Conservation (phyloP, 2,888 invertebrate species). For the Leptodirus hochenwartii region DNA sequence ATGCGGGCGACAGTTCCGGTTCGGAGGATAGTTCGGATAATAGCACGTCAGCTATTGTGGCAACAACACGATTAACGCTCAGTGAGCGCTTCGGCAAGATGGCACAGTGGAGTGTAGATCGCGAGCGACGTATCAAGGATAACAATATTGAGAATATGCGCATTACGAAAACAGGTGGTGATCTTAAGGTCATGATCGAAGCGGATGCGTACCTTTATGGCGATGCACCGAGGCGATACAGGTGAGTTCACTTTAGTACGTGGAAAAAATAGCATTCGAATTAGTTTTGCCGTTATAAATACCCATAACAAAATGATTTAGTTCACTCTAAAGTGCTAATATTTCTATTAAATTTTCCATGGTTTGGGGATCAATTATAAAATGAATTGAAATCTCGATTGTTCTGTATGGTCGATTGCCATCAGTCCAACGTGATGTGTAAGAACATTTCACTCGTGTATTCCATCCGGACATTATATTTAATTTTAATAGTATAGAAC, state of each 20-base stretch:
- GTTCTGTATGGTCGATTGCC: too few relatives aligned
- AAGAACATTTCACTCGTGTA: too few relatives aligned
- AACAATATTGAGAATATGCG: conserved; percentile 76
- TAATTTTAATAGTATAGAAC: too few relatives aligned
- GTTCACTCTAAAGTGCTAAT: too few relatives aligned
- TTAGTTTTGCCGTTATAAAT: conserved; percentile 3
- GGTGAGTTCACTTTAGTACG: conserved; percentile 15
- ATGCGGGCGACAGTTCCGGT: conserved; percentile 35
- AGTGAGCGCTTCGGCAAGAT: conserved; percentile 83
- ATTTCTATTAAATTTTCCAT: too few relatives aligned
- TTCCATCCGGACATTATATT: too few relatives aligned
- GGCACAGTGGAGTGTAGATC: conserved; percentile 77
- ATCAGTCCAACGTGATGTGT: too few relatives aligned
- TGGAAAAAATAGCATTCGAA: conserved; percentile 3
- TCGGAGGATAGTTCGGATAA: conserved; percentile 39
- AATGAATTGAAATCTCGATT: too few relatives aligned
- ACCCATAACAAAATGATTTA: too few relatives aligned
- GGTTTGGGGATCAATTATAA: too few relatives aligned
- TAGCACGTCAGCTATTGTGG: conserved; percentile 41
- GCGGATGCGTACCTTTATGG: conserved; percentile 33
- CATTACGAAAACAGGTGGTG: conserved; percentile 60
- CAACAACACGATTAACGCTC: conserved; percentile 46
- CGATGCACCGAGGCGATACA: conserved; percentile 37
- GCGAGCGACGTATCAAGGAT: conserved; percentile 43
- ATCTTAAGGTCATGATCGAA: conserved; percentile 62